A percentile compares a stretch with the other conserved stretches of the same genome.
phyloP scores from a whole-genome alignment of 2,113 vertebrate species.

The Microtus montanus region DNA sequence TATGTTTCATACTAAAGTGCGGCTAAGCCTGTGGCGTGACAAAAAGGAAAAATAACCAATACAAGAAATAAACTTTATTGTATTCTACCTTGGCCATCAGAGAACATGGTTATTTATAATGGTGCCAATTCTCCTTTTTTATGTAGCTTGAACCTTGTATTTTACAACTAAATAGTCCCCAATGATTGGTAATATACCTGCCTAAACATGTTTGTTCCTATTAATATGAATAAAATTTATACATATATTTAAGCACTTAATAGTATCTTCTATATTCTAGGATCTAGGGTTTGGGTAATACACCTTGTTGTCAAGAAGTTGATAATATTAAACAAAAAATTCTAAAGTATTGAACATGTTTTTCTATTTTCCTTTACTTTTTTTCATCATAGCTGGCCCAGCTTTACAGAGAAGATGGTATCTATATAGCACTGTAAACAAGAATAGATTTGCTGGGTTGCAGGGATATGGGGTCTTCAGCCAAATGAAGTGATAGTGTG shows the following conservation, averaged over 20 bases:
- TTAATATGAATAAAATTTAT: slow-evolving; percentile 9
- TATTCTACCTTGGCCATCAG: not conserved
- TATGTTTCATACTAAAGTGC: not conserved
- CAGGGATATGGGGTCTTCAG: not conserved
- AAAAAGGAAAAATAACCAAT: not conserved
- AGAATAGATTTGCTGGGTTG: not conserved
- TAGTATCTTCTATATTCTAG: not conserved
- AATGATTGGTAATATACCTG: not conserved
- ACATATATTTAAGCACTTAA: not conserved
- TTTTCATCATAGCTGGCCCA: not conserved
- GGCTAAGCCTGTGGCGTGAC: not conserved
- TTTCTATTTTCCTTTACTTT: too few relatives aligned
- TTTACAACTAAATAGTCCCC: not conserved
- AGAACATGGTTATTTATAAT: not conserved
- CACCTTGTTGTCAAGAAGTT: not conserved
- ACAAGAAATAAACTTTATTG: slow-evolving; percentile 1
- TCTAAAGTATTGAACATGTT: not conserved
- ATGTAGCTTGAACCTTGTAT: not conserved
- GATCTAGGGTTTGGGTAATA: not conserved
- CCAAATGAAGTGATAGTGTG: not conserved
- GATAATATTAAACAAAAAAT: not conserved
- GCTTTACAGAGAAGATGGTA: not conserved
- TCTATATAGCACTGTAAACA: not conserved
- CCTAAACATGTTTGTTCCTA: not conserved
- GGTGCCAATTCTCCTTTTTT: not conserved